Percentiles rank a stretch among this genome's conserved stretches.
Evolutionary conservation across 2,888 invertebrate genomes (phyloP).

Genomic region (Catocala nupta): DNA sequence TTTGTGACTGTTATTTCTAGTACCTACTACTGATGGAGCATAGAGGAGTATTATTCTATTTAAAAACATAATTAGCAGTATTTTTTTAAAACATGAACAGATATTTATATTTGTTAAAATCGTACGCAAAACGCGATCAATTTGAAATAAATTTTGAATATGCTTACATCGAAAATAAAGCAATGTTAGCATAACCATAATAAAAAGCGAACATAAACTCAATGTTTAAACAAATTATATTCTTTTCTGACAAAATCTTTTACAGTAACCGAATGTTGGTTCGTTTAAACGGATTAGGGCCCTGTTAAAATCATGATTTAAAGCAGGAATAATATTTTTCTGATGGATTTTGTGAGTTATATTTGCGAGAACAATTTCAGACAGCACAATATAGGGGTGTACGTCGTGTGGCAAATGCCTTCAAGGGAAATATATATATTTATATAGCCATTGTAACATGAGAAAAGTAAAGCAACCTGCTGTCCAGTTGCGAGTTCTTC

Average conservation of each 20-base stretch:
- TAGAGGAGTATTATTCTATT: too few relatives aligned
- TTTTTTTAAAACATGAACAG: too few relatives aligned
- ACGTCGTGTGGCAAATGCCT: too few relatives aligned
- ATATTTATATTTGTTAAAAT: too few relatives aligned
- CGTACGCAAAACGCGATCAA: too few relatives aligned
- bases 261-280: slow-evolving; percentile 22
- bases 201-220: slow-evolving; percentile 1
- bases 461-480: slow-evolving; percentile 15
- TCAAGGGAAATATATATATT: too few relatives aligned
- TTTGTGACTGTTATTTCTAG: too few relatives aligned
- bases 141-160: too few relatives aligned
- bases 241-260: slow-evolving; percentile 14
- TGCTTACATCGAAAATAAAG: too few relatives aligned
- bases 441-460: not conserved
- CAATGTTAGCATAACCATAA: not conserved
- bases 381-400: too few relatives aligned
- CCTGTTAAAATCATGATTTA: slow-evolving; percentile 44
- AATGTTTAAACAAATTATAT: slow-evolving; percentile 19
- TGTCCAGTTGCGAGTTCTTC: slow-evolving; percentile 20
- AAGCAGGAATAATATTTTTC: slow-evolving; percentile 40
- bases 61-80: too few relatives aligned
- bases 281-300: slow-evolving; percentile 33
- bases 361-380: not conserved
- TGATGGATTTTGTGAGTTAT: slow-evolving; percentile 6
- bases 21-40: too few relatives aligned